phyloP scores from a whole-genome alignment of 2,113 vertebrate species.

The Ranitomeya imitator region DNA sequence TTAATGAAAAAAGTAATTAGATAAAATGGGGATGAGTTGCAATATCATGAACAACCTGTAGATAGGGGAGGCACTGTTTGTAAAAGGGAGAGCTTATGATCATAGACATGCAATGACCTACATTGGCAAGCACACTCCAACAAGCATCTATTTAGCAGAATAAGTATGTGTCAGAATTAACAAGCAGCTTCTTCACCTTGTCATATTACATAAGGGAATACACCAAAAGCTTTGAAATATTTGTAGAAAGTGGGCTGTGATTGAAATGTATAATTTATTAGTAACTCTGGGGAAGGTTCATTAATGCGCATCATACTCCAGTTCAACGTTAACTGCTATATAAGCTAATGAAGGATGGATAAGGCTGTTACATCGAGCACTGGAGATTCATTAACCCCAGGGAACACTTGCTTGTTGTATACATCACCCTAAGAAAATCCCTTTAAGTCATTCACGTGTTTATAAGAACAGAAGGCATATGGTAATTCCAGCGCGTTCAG shows the following conservation, averaged over 20 bases:
- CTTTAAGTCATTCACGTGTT: slow-evolving; percentile 31
- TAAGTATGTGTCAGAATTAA: neutral
- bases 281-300: slow-evolving; percentile 8
- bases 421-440: slow-evolving; percentile 57
- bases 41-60: too few relatives aligned
- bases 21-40: too few relatives aligned
- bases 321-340: slow-evolving; percentile 27
- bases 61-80: too few relatives aligned
- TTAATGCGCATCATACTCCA: neutral
- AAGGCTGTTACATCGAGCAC: neutral
- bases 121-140: neutral
- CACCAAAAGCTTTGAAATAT: slow-evolving; percentile 17
- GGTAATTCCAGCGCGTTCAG: slow-evolving; percentile 59
- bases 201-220: neutral
- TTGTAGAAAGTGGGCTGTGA: slow-evolving; percentile 27
- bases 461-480: slow-evolving; percentile 50
- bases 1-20: too few relatives aligned
- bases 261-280: slow-evolving; percentile 45
- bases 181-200: neutral
- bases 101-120: neutral
- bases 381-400: slow-evolving; percentile 40
- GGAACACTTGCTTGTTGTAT: neutral
- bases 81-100: neutral
- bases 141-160: neutral
- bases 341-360: slow-evolving; percentile 20